Evolutionary conservation across 2,888 invertebrate genomes (phyloP).

Genomic region (Folsomia candida): DNA sequence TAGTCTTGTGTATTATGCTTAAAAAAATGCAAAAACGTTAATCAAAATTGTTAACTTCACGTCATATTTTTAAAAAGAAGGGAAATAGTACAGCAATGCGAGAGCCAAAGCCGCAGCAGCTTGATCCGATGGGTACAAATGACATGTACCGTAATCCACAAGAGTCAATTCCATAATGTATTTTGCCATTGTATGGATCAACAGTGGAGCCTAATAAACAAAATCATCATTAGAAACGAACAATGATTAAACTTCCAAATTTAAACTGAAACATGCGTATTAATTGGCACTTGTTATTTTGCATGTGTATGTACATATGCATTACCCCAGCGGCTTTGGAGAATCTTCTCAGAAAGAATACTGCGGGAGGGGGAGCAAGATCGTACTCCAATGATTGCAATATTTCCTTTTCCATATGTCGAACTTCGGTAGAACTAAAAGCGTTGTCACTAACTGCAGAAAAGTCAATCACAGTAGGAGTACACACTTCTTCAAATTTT

Average conservation of each 20-base stretch:
- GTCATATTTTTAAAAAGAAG: neutral
- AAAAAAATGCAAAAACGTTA: conserved; percentile 13
- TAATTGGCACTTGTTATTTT: conserved; percentile 36
- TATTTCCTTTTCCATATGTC: conserved; percentile 78
- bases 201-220: conserved; percentile 61
- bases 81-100: conserved; percentile 60
- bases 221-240: neutral
- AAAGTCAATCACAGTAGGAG: conserved; percentile 83
- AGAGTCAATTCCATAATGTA: conserved; percentile 84
- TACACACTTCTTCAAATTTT: conserved; percentile 92
- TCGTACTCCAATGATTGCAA: conserved; percentile 73
- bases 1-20: conserved; percentile 52
- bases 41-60: neutral
- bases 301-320: neutral
- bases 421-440: conserved; percentile 73
- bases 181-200: conserved; percentile 78
- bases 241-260: neutral
- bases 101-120: conserved; percentile 79
- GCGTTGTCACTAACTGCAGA: conserved; percentile 86
- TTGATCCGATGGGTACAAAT: conserved; percentile 75
- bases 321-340: conserved; percentile 59
- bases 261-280: conserved; percentile 1
- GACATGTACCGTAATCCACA: conserved; percentile 74
- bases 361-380: conserved; percentile 79
- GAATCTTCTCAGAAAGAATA: conserved; percentile 83